Base-by-base conservation (phyloP, 2,888 invertebrate genomes). In the Macrosoma leucophasiata region DNA sequence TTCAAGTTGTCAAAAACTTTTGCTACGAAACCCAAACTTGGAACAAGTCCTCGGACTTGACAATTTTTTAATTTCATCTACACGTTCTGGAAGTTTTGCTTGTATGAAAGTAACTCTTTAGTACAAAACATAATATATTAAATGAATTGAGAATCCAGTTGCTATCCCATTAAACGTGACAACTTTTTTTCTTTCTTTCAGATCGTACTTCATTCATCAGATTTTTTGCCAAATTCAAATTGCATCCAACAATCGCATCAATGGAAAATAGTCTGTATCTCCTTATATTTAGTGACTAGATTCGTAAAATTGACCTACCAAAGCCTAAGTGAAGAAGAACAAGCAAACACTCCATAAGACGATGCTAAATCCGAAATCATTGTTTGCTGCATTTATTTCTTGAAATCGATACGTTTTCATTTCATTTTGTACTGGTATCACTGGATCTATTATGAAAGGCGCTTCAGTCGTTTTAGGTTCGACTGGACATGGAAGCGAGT, bases 351-450 rank as follows among this genome's bases (percentile, higher is more conserved):
- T 58, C 64, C 67, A 75, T 63, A 73, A 55, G 20, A 67, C 46
- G n/a, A 48, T 29, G 23, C 36, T 30, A n/a, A 40, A 33, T 39
- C 66, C 43, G 29, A 59, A 45, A 20, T 30, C 22, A 31, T 19
- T 31, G 26, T 23, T 26, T 11, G 61, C 66, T 18, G 62, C 57
- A 50, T 67, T 79, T 39, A 62, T 61, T 45, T 73, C 81, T 29
- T 73, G 71, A 56, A 71, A 78, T 53, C 79, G 64, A 50, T 65
- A 81, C 9, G 73, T 79, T 56, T 82, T 82, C 81, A 82, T 84
- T 59, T 82, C 81, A 48, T 82, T 82, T 47, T 79, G 82, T 21
- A 82, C 60, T 28, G 82, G 82, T 52, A 78, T 76, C 15, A 79
- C 61, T 17, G 78, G 77, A 41, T 81, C 79, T 29, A 75, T 62